These are phyloP conservation scores for Oncorhynchus tshawytscha DNA, from an alignment of 2,113 vertebrate species.

Conservation along the genomic window DNA sequence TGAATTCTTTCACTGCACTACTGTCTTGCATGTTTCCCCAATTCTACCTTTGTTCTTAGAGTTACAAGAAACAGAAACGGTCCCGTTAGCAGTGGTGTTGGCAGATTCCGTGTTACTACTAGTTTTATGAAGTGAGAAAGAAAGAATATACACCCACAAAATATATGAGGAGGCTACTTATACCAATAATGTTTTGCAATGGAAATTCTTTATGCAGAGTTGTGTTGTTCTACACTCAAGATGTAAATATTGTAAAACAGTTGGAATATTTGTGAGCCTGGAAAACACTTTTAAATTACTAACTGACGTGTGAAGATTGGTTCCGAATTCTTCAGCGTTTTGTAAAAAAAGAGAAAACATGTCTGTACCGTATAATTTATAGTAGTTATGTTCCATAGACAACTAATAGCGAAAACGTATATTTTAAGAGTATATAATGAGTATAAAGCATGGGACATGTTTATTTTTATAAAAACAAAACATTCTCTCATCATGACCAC, in stretches of 20 bases:
- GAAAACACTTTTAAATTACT: slow-evolving; percentile 35
- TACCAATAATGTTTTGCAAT: slow-evolving; percentile 49
- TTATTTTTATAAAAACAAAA: slow-evolving; percentile 76
- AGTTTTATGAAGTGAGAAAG: slow-evolving; percentile 13
- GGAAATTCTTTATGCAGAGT: slow-evolving; percentile 45
- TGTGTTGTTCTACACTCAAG: slow-evolving; percentile 57
- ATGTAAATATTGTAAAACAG: slow-evolving; percentile 61
- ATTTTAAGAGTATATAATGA: slow-evolving; percentile 73
- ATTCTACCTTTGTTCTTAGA: slow-evolving; percentile 14
- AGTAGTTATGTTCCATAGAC: slow-evolving; percentile 67
- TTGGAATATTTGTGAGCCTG: slow-evolving; percentile 55
- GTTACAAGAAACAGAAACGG: slow-evolving; percentile 19
- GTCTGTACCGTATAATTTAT: slow-evolving; percentile 69
- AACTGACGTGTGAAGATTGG: slow-evolving; percentile 61
- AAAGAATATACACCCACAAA: slow-evolving; percentile 15
- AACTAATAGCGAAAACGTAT: slow-evolving; percentile 72
- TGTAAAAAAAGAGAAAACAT: slow-evolving; percentile 61
- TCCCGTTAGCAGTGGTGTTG: slow-evolving; percentile 22
- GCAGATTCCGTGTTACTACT: slow-evolving; percentile 33
- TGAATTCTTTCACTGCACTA: slow-evolving; percentile 42
- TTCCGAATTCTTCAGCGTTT: slow-evolving; percentile 60
- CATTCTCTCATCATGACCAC: slow-evolving; percentile 56
- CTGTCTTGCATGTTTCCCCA: slow-evolving; percentile 51
- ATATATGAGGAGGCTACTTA: slow-evolving; percentile 26
- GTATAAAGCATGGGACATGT: slow-evolving; percentile 72